Evolutionary conservation across 2,888 invertebrate species (phyloP).

Genomic region (Melangyna quadrimaculata): DNA sequence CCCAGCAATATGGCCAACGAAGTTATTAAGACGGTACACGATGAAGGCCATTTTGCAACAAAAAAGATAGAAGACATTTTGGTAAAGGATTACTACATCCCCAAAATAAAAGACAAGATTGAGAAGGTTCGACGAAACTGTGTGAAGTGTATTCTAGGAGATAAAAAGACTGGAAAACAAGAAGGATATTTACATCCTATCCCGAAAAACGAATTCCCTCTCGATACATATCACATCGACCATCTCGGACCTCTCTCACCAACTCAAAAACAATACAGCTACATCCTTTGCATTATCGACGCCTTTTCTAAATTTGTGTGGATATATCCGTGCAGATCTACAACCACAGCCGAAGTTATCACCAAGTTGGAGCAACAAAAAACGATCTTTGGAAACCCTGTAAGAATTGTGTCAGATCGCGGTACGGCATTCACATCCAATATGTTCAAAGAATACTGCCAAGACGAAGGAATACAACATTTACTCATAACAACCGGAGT

Average conservation of each 20-base stretch:
- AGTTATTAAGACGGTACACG: conserved; percentile 76
- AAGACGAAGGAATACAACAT: too few relatives aligned
- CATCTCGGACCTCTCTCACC: too few relatives aligned
- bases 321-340: neutral
- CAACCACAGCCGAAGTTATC: neutral
- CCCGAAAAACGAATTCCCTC: neutral
- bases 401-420: too few relatives aligned
- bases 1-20: conserved; percentile 76
- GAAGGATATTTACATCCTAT: too few relatives aligned
- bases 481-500: neutral
- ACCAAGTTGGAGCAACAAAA: neutral
- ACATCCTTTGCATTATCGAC: neutral
- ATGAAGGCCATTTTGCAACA: conserved; percentile 75
- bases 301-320: neutral
- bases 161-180: too few relatives aligned
- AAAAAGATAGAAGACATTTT: neutral
- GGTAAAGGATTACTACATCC: neutral
- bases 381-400: too few relatives aligned
- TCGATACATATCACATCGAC: too few relatives aligned
- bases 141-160: neutral
- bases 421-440: too few relatives aligned
- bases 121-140: neutral
- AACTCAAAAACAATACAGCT: neutral
- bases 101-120: neutral
- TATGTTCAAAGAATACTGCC: too few relatives aligned